Conservation (phyloP, 1,140 invertebrate genomes). For the Cyphomyrmex costatus region DNA sequence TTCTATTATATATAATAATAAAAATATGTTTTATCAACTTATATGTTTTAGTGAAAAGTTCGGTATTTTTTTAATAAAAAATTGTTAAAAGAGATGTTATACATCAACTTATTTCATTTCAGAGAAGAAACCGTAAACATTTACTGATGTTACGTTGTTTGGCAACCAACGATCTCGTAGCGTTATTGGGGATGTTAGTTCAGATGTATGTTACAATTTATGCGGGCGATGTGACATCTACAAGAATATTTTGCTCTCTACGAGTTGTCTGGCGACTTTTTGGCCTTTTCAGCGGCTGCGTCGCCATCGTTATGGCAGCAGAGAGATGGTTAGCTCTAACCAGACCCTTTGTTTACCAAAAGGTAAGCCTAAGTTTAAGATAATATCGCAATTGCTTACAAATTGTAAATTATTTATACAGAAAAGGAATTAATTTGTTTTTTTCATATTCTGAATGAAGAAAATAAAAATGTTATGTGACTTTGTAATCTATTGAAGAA, state of each 20-base stretch:
- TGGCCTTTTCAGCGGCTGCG: slow-evolving; percentile 94
- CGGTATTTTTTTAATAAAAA: neutral
- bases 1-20: neutral
- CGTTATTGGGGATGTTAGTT: slow-evolving; percentile 90
- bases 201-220: slow-evolving; percentile 89
- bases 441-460: neutral
- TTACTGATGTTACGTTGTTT: slow-evolving; percentile 93
- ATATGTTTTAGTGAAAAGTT: neutral
- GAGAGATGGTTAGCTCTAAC: slow-evolving; percentile 95
- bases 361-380: slow-evolving; percentile 88
- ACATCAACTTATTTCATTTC: slow-evolving; percentile 76
- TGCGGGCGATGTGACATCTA: slow-evolving; percentile 80
- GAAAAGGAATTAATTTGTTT: neutral
- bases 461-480: neutral
- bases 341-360: slow-evolving; percentile 95
- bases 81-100: neutral
- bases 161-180: slow-evolving; percentile 93
- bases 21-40: neutral
- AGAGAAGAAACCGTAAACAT: slow-evolving; percentile 92
- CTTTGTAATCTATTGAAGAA: neutral
- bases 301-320: slow-evolving; percentile 94
- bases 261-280: slow-evolving; percentile 93
- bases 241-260: slow-evolving; percentile 88
- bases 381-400: neutral
- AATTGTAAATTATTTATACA: neutral